phyloP scores from a whole-genome alignment of 2,113 vertebrate genomes.

The Psettodes erumei region DNA sequence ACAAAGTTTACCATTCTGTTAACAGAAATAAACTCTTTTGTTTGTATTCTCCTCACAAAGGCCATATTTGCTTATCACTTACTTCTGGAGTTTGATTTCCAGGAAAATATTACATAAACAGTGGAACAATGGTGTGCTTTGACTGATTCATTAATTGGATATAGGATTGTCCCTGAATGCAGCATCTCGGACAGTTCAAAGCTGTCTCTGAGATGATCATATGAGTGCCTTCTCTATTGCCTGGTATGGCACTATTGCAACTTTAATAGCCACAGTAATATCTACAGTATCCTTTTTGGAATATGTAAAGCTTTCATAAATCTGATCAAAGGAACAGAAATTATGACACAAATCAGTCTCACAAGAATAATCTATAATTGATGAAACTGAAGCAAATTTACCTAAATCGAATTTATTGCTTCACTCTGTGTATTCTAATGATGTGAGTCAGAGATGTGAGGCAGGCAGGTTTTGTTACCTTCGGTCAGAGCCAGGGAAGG shows the following conservation, averaged over 20 bases:
- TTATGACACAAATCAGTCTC: background rate
- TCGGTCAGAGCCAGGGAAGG: too few relatives aligned
- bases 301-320: background rate
- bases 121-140: background rate
- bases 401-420: too few relatives aligned
- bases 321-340: background rate
- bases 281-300: background rate
- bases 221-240: background rate
- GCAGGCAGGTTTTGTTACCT: too few relatives aligned
- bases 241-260: background rate
- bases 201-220: background rate
- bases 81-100: conserved; percentile 1
- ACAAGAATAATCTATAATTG: background rate
- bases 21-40: background rate
- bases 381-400: too few relatives aligned
- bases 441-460: too few relatives aligned
- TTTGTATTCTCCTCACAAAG: background rate
- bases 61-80: background rate
- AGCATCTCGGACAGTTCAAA: background rate
- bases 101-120: background rate
- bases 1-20: too few relatives aligned
- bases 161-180: background rate
- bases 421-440: too few relatives aligned
- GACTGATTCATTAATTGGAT: background rate
- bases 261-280: too few relatives aligned